Conservation (phyloP, 2,113 vertebrate species). For the Procavia capensis region DNA sequence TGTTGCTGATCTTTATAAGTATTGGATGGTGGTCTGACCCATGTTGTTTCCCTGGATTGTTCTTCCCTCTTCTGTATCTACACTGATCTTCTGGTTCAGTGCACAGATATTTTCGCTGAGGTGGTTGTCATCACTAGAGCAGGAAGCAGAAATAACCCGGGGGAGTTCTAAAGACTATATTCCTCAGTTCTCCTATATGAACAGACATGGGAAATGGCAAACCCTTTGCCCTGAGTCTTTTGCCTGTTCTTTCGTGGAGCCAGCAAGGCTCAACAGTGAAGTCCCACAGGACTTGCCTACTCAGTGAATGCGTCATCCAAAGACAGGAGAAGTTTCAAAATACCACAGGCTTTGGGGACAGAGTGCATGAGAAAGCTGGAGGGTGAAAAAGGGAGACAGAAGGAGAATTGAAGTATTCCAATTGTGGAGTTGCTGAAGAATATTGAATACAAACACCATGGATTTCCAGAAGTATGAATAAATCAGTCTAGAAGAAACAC, state of each 20-base stretch:
- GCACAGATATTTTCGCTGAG: too few relatives aligned
- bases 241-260: background rate
- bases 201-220: background rate
- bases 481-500: too few relatives aligned
- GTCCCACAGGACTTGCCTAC: too few relatives aligned
- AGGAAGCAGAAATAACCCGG: background rate
- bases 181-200: background rate
- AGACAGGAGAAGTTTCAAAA: background rate
- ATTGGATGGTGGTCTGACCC: rapidly evolving
- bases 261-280: rapidly evolving
- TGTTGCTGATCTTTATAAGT: background rate
- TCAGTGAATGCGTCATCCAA: background rate
- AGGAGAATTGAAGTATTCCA: too few relatives aligned
- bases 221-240: background rate
- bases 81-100: background rate
- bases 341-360: background rate
- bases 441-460: too few relatives aligned
- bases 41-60: background rate
- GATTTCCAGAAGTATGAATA: too few relatives aligned
- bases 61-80: background rate
- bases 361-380: background rate
- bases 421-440: too few relatives aligned
- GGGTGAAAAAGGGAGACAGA: background rate
- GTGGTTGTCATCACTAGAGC: background rate
- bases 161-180: background rate